Base-by-base conservation (phyloP, 2,797 vertebrate genomes). In the Caiman crocodilus region DNA sequence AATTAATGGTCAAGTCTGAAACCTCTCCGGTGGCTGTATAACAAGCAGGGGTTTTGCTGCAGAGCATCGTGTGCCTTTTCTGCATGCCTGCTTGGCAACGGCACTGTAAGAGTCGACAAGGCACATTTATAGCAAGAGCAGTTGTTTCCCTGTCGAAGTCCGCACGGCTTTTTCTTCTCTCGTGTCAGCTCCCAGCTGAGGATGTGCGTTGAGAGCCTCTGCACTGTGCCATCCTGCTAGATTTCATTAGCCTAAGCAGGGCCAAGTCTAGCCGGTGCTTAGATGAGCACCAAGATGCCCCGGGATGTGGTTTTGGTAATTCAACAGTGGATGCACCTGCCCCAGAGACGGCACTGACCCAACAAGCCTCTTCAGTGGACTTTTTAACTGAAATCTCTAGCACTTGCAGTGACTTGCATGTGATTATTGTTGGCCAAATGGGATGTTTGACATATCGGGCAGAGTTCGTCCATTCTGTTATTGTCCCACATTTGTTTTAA, bases 1-100 rank as follows among this genome's bases (percentile, higher is more conserved):
- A 97, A 97, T 97, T 97, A 95, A 94, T 81, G 97, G 95, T 95
- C 94, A 95, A 96, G 94, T 28, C 82, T 60, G 82, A 87, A 60
- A 77, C 55, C 7, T 14, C 88, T 79, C 83, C 89, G 87, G 89
- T 76, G 82, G 93, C 92, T 96, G 94, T 91, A 93, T 76, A 79
- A 87, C 80, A 88, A 94, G 84, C 90, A 89, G 93, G 28, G 85
- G 56, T 10, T 8, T 63, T 96, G 90, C 85, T 89, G 79, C 14
- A 76, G 90, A 85, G 88, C 79, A 94, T 79, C 28, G 25, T 92
- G 93, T 92, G 84, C 58, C 28, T 94, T 92, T 95, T 30, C 57
- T 85, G 81, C 75, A 11, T 42, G 85, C 91, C 35, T 77, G 71
- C 15, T 28, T 67, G 7, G 1, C 28, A 82, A 94, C 5, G 91